phyloP scores from a whole-genome alignment of 2,113 vertebrate genomes.

The Bucco capensis region DNA sequence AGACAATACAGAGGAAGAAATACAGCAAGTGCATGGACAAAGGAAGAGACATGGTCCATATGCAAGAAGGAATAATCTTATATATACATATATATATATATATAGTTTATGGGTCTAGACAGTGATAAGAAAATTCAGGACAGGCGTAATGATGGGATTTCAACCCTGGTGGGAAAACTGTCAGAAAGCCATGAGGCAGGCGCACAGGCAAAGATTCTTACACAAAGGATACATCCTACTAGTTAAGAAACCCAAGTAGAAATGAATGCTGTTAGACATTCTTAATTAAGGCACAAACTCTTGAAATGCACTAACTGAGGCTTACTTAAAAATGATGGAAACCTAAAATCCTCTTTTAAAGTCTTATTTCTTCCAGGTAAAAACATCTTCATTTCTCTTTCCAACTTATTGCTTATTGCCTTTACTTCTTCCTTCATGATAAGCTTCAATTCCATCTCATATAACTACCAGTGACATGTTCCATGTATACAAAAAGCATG shows the following conservation, averaged over 20 bases:
- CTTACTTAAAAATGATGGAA: neutral
- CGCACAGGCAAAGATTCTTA: neutral
- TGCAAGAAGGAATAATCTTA: neutral
- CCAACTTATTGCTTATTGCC: neutral
- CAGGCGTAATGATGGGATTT: neutral
- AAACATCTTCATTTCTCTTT: neutral
- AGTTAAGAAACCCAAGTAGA: neutral
- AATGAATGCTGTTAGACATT: neutral
- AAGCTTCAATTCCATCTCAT: neutral
- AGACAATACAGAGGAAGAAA: neutral
- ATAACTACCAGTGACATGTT: neutral
- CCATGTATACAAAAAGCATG: neutral
- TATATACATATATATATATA: neutral
- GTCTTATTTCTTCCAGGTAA: neutral
- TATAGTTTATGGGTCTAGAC: neutral
- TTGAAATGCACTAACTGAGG: neutral
- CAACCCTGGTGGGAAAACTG: neutral
- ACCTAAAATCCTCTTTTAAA: neutral
- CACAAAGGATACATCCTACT: neutral
- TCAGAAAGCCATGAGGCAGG: neutral
- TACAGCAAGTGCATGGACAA: neutral
- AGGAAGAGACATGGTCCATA: neutral
- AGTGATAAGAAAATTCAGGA: neutral
- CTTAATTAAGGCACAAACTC: neutral
- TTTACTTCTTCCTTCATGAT: neutral